A percentile compares a stretch with the other conserved stretches of the same genome.
These are phyloP conservation scores for Elysia crispata DNA, from an alignment of 2,888 invertebrate genomes.

Conservation along the genomic window DNA sequence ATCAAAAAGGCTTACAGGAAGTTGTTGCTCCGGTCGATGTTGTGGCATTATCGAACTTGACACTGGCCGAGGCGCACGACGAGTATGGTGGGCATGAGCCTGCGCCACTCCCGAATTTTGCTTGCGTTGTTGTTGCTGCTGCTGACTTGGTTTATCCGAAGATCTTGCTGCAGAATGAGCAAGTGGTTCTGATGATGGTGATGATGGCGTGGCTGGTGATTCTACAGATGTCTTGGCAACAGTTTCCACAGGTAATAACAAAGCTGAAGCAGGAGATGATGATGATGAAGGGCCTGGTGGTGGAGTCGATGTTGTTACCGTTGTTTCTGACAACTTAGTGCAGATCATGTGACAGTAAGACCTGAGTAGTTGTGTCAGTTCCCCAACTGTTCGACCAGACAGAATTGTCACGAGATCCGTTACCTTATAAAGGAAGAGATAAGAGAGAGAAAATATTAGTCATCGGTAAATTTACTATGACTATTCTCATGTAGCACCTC, in stretches of 20 bases:
- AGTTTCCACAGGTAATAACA: neutral
- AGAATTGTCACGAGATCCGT: neutral
- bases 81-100: too few species aligned
- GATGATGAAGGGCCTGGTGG: neutral
- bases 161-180: too few species aligned
- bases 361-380: neutral
- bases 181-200: too few species aligned
- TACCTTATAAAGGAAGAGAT: neutral
- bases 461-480: too few species aligned
- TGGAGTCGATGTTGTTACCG: neutral
- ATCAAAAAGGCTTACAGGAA: too few species aligned
- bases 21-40: too few species aligned
- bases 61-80: too few species aligned
- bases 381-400: neutral
- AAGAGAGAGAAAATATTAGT: neutral
- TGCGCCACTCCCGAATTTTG: too few species aligned
- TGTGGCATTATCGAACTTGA: too few species aligned
- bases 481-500: too few species aligned
- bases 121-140: too few species aligned
- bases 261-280: neutral
- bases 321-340: neutral
- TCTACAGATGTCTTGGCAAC: neutral
- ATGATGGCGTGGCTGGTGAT: neutral
- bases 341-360: neutral
- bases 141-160: too few species aligned